Percentiles rank a stretch among this genome's conserved stretches.
Conservation (phyloP, 1,140 invertebrate genomes). For the Muscidifurax raptorellus region DNA sequence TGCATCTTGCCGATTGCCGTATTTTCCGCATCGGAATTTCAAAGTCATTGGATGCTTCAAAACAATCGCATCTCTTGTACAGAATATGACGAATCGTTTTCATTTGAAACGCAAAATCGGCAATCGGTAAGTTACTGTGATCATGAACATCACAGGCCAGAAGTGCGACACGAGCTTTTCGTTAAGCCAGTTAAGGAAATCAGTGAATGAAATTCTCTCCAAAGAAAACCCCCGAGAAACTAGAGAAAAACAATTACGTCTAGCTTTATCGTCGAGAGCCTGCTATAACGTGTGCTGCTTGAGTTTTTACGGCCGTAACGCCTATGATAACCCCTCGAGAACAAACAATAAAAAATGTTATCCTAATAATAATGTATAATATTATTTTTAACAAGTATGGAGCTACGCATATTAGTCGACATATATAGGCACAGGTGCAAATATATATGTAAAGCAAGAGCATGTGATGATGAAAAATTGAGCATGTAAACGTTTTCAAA, state of each 20-base stretch:
- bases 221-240: conserved; percentile 37
- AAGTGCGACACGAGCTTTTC: neutral
- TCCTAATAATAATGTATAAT: conserved; percentile 36
- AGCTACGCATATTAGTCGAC: conserved; percentile 29
- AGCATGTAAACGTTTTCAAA: conserved; percentile 6
- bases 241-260: conserved; percentile 8
- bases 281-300: conserved; percentile 70
- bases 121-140: neutral
- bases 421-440: neutral
- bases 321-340: conserved; percentile 37
- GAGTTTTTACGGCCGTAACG: conserved; percentile 60
- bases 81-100: neutral
- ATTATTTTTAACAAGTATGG: conserved; percentile 28
- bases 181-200: conserved; percentile 39
- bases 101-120: neutral
- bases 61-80: neutral
- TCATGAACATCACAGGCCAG: neutral
- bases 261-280: conserved; percentile 52
- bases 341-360: conserved; percentile 13
- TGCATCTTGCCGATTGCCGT: neutral
- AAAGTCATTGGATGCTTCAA: neutral
- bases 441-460: conserved; percentile 62
- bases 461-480: conserved; percentile 61
- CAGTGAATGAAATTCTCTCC: conserved; percentile 35
- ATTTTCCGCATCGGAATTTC: neutral